phyloP scores from a whole-genome alignment of 1,140 invertebrate species.

The Ptiloglossa arizonensis region DNA sequence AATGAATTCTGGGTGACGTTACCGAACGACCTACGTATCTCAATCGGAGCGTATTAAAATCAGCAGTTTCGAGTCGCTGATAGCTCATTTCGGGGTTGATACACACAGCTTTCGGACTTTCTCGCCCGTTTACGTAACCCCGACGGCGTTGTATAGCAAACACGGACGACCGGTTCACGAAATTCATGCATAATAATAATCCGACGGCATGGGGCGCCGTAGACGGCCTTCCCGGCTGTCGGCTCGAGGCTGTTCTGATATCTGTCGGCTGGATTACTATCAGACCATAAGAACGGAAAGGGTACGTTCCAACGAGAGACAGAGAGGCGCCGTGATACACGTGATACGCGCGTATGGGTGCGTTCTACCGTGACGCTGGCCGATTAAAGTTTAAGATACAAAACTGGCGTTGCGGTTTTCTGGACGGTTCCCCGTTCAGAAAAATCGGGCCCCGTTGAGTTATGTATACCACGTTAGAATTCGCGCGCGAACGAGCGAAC shows the following conservation, averaged over 20 bases:
- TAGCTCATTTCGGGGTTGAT: slow-evolving; percentile 4
- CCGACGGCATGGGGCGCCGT: slow-evolving; percentile 22
- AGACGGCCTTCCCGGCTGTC: slow-evolving; percentile 60
- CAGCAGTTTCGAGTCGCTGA: not conserved
- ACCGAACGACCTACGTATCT: not conserved
- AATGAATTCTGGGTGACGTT: too few species aligned
- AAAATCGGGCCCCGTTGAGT: not conserved
- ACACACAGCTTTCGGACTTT: slow-evolving; percentile 20
- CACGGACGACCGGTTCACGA: slow-evolving; percentile 31
- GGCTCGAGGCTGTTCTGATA: slow-evolving; percentile 53
- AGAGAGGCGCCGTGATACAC: slow-evolving; percentile 42
- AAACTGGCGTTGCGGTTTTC: slow-evolving; percentile 28
- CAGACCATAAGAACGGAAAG: slow-evolving; percentile 53
- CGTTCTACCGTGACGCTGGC: slow-evolving; percentile 60
- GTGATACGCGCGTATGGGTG: slow-evolving; percentile 52
- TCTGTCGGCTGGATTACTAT: slow-evolving; percentile 59
- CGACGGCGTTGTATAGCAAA: slow-evolving; percentile 1
- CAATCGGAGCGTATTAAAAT: not conserved
- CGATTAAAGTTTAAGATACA: slow-evolving; percentile 58
- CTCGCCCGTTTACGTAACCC: slow-evolving; percentile 44
- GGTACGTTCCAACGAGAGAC: slow-evolving; percentile 43
- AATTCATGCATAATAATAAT: slow-evolving; percentile 52
- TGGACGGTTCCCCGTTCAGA: slow-evolving; percentile 2
- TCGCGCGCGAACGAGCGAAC: not conserved
- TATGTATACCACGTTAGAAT: not conserved